Evolutionary conservation across 92 coral and sea anemone genomes (phyloP).

Genomic region (Scolanthus callimorphus): DNA sequence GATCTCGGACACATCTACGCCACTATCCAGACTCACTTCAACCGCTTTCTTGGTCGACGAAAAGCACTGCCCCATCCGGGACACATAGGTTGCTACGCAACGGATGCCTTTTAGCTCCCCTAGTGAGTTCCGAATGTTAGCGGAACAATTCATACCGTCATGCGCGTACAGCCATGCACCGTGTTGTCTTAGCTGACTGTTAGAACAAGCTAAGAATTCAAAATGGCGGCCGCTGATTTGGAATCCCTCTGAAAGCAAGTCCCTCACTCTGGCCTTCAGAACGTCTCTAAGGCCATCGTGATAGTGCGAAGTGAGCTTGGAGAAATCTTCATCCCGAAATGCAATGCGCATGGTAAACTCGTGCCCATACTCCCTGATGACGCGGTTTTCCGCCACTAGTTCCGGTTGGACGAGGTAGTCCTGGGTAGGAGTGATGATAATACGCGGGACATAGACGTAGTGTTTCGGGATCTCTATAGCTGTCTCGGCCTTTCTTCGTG

Average conservation of each 20-base stretch:
- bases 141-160: conserved; percentile 49
- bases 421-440: conserved; percentile 92
- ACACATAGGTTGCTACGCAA: conserved; percentile 92
- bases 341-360: conserved; percentile 74
- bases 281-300: conserved; percentile 59
- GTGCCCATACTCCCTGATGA: conserved; percentile 77
- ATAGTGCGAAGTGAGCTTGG: conserved; percentile 60
- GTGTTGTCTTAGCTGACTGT: conserved; percentile 90
- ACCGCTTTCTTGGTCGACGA: conserved; percentile 92
- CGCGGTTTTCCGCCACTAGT: conserved; percentile 88
- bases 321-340: conserved; percentile 91
- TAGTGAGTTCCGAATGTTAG: conserved; percentile 67
- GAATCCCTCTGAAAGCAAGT: conserved; percentile 42
- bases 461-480: conserved; percentile 77
- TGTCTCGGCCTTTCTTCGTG: conserved; percentile 37
- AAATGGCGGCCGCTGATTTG: conserved; percentile 55
- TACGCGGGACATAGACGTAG: conserved; percentile 81
- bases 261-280: conserved; percentile 54
- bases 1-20: conserved; percentile 45
- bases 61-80: conserved; percentile 98
- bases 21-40: conserved; percentile 56
- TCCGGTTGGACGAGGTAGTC: conserved; percentile 76
- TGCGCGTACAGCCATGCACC: conserved; percentile 88
- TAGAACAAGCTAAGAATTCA: conserved; percentile 87
- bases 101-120: conserved; percentile 77